Evolutionary conservation across 2,797 vertebrate species (phyloP), one percentile per base, ranked within the genome.

Genomic region (Pempheris klunzingeri): DNA sequence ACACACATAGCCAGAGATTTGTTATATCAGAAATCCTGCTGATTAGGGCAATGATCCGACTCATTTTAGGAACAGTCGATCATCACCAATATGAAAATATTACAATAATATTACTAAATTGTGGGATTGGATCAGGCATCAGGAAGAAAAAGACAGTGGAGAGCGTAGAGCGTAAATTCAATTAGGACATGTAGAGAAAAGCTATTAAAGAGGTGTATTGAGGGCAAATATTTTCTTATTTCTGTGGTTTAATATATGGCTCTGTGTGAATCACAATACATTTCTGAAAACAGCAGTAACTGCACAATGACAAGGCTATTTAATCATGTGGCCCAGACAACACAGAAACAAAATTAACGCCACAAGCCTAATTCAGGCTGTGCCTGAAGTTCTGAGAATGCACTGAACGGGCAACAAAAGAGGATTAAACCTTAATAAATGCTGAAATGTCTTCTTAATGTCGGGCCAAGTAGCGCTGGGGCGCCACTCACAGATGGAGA

Each of bases 391-490:
- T 75, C n/a, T 60, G 47, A 61, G 50, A 66, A 47, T 71, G 24
- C 54, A 68, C n/a, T 36, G 24, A 54, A 52, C 30, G 50, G 38
- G 1, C 54, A 61, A 63, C 59, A 61, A 64, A 69, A 22, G 71
- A 64, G 57, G 47, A 82, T 78, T 59, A 62, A 80, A 65, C 46
- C 67, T 80, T 34, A 74, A 69, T 75, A 75, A 77, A 84, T 78
- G 75, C 68, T 79, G 67, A 83, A 68, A 67, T 67, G 60, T 74
- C 50, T 38, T 58, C 58, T 76, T 64, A 50, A 75, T 58, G 71
- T 74, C 32, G 55, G 61, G 64, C 71, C 52, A 43, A 73, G 77
- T 20, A 28, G 73, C 57, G 30, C 17, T 24, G 39, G 55, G 73
- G 52, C 70, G 69, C 58, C 62, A 77, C 67, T 75, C 49, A 82